Base-by-base conservation (phyloP, 2,888 invertebrate genomes). In the Acronicta alni region DNA sequence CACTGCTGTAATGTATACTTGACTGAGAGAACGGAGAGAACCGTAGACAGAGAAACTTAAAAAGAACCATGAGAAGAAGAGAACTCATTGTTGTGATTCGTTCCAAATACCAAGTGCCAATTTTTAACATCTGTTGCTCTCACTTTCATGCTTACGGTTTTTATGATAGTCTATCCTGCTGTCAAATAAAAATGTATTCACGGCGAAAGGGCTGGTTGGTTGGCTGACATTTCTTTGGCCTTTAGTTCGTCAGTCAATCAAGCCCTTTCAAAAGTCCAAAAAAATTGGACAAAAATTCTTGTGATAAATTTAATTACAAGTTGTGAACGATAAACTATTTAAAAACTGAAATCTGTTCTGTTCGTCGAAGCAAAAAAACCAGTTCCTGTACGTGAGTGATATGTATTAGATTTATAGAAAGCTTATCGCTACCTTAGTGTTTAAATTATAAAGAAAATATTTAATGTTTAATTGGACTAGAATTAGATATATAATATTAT, bases 351-450 rank as follows among this genome's bases (percentile, higher is more conserved):
- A 42, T 56, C 47, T 37, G 46, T 55, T 65, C 26, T 16, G 23
- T 56, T 43, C 46, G 43, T 58, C 49, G 53, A 43, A 44, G 23
- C 39, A 14, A 55, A 47, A 59, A 47, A 41, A 59, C 23, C 44
- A 48, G 60, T 61, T 46, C 37, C 14, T 26, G 35, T 37, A 54
- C 54, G 75, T 69, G 69, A 72, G 72, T 74, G 77, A 67, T 74
- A 74, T 64, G 64, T 68, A 67, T 60, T 45, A 57, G 61, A 60
- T 64, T 57, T 76, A 35, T 35, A 67, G 63, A 70, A 64, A 69
- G 66, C 72, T 69, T 72, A 72, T 69, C 61, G 51, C 46, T 37
- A 65, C 61, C 57, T 49, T 61, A 60, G 60, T 72, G 60, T 63
- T 64, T 64, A 2, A 12, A 14, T 52, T 39, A 39, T 57, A 55